Conservation (phyloP, 2,888 invertebrate species). For the Acrobasis suavella region DNA sequence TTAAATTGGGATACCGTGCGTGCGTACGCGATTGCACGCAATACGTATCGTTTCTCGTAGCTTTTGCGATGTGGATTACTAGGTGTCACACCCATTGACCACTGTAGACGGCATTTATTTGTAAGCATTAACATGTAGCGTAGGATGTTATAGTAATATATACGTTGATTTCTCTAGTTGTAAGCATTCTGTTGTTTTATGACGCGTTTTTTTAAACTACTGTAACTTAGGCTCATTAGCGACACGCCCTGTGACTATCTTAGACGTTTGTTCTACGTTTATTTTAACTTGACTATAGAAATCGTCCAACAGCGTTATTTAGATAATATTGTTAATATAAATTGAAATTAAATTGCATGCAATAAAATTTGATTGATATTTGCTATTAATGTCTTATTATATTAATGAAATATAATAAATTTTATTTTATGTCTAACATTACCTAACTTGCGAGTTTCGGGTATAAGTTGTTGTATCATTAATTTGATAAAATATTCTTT, state of each 20-base stretch:
- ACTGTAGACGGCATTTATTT: constrained; percentile 77
- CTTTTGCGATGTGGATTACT: constrained; percentile 29
- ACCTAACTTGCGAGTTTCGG: constrained; percentile 51
- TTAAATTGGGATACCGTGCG: not conserved
- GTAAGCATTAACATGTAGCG: constrained; percentile 74
- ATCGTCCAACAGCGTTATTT: constrained; percentile 72
- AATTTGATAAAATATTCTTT: constrained; percentile 51
- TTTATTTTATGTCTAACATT: constrained; percentile 65
- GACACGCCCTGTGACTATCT: constrained; percentile 44
- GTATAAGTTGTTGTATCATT: constrained; percentile 66
- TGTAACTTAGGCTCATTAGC: constrained; percentile 41
- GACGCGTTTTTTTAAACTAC: constrained; percentile 53
- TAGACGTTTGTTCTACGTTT: constrained; percentile 36
- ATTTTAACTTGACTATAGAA: constrained; percentile 42
- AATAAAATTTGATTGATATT: constrained; percentile 78
- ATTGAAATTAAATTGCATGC: constrained; percentile 68
- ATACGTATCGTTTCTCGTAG: constrained; percentile 9
- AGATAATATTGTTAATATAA: constrained; percentile 68
- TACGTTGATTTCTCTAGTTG: constrained; percentile 78
- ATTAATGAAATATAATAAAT: constrained; percentile 48
- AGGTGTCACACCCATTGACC: constrained; percentile 47
- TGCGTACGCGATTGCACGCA: constrained; percentile 7
- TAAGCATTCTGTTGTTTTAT: constrained; percentile 73
- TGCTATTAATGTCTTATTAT: constrained; percentile 54
- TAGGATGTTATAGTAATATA: constrained; percentile 81